Evolutionary conservation across 1,140 invertebrate genomes (phyloP).

Genomic region (Cherax quadricarinatus): DNA sequence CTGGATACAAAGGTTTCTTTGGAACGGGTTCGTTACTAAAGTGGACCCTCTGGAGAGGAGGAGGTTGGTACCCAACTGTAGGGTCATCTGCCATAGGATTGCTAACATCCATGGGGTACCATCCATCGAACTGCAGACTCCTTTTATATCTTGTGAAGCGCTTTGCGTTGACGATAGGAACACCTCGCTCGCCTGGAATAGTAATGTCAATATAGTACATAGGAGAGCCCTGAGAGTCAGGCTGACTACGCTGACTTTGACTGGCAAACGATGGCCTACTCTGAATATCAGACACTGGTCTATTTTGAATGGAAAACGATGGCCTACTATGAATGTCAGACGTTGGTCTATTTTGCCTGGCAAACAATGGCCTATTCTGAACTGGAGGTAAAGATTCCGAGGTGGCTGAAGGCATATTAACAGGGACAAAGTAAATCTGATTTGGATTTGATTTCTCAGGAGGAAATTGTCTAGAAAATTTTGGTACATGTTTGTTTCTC

Average conservation of each 20-base stretch:
- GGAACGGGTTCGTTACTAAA: constrained; percentile 66
- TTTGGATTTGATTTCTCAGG: constrained; percentile 35
- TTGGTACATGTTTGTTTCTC: constrained; percentile 26
- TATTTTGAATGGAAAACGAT: background rate
- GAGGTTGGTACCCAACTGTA: constrained; percentile 69
- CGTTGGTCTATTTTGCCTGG: too few species aligned
- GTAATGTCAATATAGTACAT: constrained; percentile 73
- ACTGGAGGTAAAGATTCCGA: background rate
- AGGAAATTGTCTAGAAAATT: background rate
- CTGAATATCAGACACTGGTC: too few species aligned
- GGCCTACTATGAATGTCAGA: background rate
- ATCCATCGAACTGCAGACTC: constrained; percentile 68
- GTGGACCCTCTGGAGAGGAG: constrained; percentile 64
- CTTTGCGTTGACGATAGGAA: constrained; percentile 26
- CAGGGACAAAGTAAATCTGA: constrained; percentile 60
- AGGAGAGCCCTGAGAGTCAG: background rate
- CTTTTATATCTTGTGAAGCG: constrained; percentile 23
- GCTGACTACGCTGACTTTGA: constrained; percentile 18
- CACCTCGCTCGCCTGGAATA: constrained; percentile 67
- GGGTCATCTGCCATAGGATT: constrained; percentile 71
- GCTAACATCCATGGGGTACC: constrained; percentile 69
- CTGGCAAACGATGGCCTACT: background rate
- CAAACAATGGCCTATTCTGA: background rate
- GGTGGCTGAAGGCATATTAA: background rate
- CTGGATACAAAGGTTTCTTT: constrained; percentile 68